These are phyloP conservation scores for Parauchenoglanis punctatus DNA, from an alignment of 2,797 vertebrate genomes.

Conservation along the genomic window DNA sequence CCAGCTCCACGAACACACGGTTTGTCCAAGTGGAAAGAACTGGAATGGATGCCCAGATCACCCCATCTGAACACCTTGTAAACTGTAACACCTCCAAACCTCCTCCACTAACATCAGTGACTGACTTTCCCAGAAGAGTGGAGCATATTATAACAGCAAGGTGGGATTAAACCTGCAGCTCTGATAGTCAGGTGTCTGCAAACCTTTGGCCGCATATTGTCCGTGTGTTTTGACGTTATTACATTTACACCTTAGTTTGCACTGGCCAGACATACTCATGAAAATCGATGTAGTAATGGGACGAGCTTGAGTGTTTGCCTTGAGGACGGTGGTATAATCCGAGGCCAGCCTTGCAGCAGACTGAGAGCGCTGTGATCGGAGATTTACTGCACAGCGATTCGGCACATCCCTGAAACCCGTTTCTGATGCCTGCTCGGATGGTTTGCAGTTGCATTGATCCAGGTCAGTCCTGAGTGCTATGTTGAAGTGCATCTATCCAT, in stretches of 20 bases:
- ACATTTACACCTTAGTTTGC: background rate
- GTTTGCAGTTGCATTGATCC: background rate
- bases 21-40: background rate
- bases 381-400: background rate
- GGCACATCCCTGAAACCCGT: background rate
- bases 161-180: background rate
- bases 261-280: background rate
- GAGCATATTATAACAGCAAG: background rate
- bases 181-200: background rate
- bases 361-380: background rate
- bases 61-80: background rate
- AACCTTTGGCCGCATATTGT: background rate
- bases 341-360: constrained; percentile 14
- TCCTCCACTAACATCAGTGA: background rate
- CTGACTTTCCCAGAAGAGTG: background rate
- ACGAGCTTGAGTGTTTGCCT: background rate
- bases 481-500: background rate
- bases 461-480: constrained; percentile 18
- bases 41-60: background rate
- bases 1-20: background rate
- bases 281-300: background rate
- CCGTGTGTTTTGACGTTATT: background rate
- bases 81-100: background rate
- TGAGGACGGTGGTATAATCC: constrained; percentile 6
- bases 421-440: background rate